Evolutionary conservation across 2,888 invertebrate genomes (phyloP).

Genomic region (Diplolepis rosae): DNA sequence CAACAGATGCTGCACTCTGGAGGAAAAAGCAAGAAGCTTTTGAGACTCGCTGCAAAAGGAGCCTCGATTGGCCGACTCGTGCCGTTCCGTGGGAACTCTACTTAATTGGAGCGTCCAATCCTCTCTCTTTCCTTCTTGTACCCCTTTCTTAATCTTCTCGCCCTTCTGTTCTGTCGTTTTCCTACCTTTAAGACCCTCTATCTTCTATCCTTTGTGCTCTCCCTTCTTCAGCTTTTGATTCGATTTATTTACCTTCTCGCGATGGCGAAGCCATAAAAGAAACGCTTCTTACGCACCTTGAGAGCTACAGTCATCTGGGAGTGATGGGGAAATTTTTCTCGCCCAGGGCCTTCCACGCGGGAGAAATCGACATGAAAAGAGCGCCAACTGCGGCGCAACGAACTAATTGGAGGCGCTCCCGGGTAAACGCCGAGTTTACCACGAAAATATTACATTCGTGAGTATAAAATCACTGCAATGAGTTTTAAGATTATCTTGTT

Average conservation of each 20-base stretch:
- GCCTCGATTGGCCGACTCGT: slow-evolving; percentile 27
- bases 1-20: slow-evolving; percentile 69
- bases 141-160: slow-evolving; percentile 38
- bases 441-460: slow-evolving; percentile 10
- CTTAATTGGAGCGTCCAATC: slow-evolving; percentile 43
- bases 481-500: neutral
- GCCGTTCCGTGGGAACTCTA: slow-evolving; percentile 50
- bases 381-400: slow-evolving; percentile 1
- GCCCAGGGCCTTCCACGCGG: slow-evolving; percentile 44
- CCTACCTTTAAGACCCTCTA: neutral
- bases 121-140: slow-evolving; percentile 29
- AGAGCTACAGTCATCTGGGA: slow-evolving; percentile 43
- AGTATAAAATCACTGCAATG: slow-evolving; percentile 13
- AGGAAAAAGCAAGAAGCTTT: slow-evolving; percentile 32
- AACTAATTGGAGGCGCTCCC: slow-evolving; percentile 14
- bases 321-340: slow-evolving; percentile 48
- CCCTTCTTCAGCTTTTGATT: neutral
- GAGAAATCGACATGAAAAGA: slow-evolving; percentile 40
- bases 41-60: slow-evolving; percentile 16
- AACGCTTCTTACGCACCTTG: slow-evolving; percentile 36
- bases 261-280: slow-evolving; percentile 36
- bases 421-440: neutral
- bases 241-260: too few relatives aligned
- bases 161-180: neutral
- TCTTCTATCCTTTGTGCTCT: neutral